phyloP scores from a whole-genome alignment of 2,113 vertebrate species.

The Sporophila hypoxantha region DNA sequence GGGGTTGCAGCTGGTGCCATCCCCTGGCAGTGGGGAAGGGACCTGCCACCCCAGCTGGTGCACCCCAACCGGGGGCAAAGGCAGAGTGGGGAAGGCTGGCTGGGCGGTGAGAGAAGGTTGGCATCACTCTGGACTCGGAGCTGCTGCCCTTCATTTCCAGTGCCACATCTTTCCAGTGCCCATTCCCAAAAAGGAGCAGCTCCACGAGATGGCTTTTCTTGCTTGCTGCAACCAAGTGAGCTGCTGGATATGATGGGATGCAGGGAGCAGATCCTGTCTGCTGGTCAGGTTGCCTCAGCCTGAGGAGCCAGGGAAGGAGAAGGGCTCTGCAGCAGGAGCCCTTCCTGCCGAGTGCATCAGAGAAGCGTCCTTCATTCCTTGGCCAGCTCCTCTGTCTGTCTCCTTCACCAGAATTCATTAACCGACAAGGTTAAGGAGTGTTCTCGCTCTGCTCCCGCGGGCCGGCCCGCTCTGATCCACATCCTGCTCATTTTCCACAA shows the following conservation, averaged over 20 bases:
- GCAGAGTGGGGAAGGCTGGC: background rate
- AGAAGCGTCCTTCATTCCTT: background rate
- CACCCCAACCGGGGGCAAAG: background rate
- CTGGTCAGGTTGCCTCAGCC: no score
- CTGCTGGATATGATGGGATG: background rate
- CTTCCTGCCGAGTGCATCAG: background rate
- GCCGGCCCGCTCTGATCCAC: background rate
- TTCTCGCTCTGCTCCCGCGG: background rate
- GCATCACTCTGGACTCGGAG: background rate
- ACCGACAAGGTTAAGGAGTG: background rate
- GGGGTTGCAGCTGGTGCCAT: background rate
- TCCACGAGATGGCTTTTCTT: background rate
- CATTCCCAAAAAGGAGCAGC: background rate
- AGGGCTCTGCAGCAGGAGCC: background rate
- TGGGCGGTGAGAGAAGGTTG: no score
- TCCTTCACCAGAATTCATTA: no score
- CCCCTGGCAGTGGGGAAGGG: background rate
- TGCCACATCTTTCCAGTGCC: background rate
- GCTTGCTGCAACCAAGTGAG: accelerated
- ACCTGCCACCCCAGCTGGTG: background rate
- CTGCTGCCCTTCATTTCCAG: background rate
- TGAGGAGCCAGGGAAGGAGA: background rate
- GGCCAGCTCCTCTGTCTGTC: background rate
- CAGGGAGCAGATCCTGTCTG: accelerated
- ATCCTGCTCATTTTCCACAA: background rate